Base-by-base conservation (phyloP, 2,113 vertebrate species). In the Sphyrna mokarran region DNA sequence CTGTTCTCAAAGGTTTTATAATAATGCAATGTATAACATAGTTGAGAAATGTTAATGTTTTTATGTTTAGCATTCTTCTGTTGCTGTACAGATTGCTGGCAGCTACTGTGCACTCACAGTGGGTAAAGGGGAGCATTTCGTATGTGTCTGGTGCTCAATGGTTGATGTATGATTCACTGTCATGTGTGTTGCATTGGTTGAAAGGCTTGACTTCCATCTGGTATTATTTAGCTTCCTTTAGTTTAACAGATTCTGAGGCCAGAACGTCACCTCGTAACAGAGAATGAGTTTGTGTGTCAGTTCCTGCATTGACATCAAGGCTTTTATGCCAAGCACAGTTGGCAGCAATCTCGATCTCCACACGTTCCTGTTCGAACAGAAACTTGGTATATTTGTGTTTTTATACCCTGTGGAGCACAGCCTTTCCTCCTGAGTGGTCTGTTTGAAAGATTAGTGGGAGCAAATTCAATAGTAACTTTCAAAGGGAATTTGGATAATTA, bases 261-360 rank as follows among this genome's bases (percentile, higher is more conserved):
- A 54, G 23, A 23, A 48, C 23, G 29, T 83, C 80, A 40, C 80
- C 3, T 13, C 5, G 7, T 83, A 18, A 5, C 80, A 83, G 80
- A 83, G 80, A 83, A 83, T 83, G 43, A 37, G 37, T 83, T 43
- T 83, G 16, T 40, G 37, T 83, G 16, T 40, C 80, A 20, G 37
- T 83, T 83, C 80, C 80, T 83, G 80, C 80, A 83, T 83, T 83
- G 37, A 83, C 80, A 83, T 37, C 80, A 83, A 20, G 80, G 37
- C 0, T 37, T 40, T 83, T 83, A 18, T 87, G 85, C 85, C 48
- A 26, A 54, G 23, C 26, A 13, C 26, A 58, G 8, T 87, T 29
- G 11, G 43, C 85, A 54, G 85, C 29, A 23, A 29, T 58, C 29
- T 29, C 26, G 0, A 20, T 87, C 85, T 13, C 43, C 43, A 87